Conservation (phyloP, 2,888 invertebrate genomes). For the Clistopyga incitator region DNA sequence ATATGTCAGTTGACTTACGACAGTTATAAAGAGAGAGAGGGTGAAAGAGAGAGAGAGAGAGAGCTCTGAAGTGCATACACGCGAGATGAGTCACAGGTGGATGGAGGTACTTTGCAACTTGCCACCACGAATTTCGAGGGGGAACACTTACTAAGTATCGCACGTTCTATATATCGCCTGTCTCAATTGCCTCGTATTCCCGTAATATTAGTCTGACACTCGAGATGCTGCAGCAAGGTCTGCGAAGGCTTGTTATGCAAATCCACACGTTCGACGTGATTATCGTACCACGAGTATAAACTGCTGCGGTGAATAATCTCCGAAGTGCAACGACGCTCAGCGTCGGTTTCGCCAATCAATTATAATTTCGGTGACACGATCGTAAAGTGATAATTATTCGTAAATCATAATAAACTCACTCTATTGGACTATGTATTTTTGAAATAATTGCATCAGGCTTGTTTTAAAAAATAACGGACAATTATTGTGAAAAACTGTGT, state of each 20-base stretch:
- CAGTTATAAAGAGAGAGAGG: not conserved
- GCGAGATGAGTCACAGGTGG: slow-evolving; percentile 37
- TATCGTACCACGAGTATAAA: not conserved
- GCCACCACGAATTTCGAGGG: not conserved
- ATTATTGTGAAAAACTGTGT: no score
- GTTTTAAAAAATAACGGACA: no score
- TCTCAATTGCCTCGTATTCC: slow-evolving; percentile 26
- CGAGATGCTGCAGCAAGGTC: not conserved
- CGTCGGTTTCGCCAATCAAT: not conserved
- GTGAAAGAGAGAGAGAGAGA: not conserved
- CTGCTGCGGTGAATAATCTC: not conserved
- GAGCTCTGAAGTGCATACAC: slow-evolving; percentile 11
- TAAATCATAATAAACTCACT: no score
- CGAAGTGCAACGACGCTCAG: slow-evolving; percentile 10
- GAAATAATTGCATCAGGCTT: no score
- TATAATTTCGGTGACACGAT: not conserved
- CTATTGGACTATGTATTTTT: no score
- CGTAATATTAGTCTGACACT: slow-evolving; percentile 18
- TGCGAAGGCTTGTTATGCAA: slow-evolving; percentile 35
- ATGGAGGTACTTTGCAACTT: slow-evolving; percentile 4
- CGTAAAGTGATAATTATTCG: not conserved
- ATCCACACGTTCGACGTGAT: slow-evolving; percentile 14
- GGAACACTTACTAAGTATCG: slow-evolving; percentile 16
- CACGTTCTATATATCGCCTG: not conserved
- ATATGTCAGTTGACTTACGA: not conserved